These are phyloP conservation scores for Arctopsyche grandis DNA, from an alignment of 1,140 invertebrate species.

Conservation along the genomic window DNA sequence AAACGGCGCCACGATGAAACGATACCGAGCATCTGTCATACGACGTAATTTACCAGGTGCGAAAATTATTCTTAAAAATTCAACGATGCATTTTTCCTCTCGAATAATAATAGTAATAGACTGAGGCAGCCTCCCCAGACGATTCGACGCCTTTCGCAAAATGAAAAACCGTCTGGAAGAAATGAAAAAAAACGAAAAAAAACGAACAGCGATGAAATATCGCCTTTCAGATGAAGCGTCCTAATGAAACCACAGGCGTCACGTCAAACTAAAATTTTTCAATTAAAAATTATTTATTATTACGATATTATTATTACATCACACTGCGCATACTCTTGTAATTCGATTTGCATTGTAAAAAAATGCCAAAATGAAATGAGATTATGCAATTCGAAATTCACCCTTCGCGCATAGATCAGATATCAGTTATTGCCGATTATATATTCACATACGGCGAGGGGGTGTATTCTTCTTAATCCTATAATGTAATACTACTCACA, in stretches of 20 bases:
- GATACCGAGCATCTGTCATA: slow-evolving; percentile 21
- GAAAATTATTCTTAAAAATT: neutral
- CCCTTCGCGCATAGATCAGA: slow-evolving; percentile 32
- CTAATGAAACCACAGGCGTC: slow-evolving; percentile 49
- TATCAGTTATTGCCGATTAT: slow-evolving; percentile 45
- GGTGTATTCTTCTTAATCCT: slow-evolving; percentile 43
- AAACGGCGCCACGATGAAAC: slow-evolving; percentile 45
- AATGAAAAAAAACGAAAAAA: slow-evolving; percentile 39
- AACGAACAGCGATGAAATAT: slow-evolving; percentile 53
- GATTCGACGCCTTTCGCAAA: slow-evolving; percentile 50
- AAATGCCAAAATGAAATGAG: neutral
- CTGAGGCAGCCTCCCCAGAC: slow-evolving; percentile 48
- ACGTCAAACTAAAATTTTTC: no score
- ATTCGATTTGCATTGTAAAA: neutral
- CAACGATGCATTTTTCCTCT: neutral
- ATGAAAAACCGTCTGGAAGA: slow-evolving; percentile 49
- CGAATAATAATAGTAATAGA: slow-evolving; percentile 28
- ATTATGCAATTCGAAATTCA: slow-evolving; percentile 37
- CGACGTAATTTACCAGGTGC: neutral
- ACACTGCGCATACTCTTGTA: no score
- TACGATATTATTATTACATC: no score
- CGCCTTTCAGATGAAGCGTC: slow-evolving; percentile 38
- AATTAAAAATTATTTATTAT: no score
- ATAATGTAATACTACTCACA: slow-evolving; percentile 31
- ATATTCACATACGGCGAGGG: slow-evolving; percentile 45